Base-by-base conservation (phyloP, 2,797 vertebrate genomes). In the Iguana delicatissima region DNA sequence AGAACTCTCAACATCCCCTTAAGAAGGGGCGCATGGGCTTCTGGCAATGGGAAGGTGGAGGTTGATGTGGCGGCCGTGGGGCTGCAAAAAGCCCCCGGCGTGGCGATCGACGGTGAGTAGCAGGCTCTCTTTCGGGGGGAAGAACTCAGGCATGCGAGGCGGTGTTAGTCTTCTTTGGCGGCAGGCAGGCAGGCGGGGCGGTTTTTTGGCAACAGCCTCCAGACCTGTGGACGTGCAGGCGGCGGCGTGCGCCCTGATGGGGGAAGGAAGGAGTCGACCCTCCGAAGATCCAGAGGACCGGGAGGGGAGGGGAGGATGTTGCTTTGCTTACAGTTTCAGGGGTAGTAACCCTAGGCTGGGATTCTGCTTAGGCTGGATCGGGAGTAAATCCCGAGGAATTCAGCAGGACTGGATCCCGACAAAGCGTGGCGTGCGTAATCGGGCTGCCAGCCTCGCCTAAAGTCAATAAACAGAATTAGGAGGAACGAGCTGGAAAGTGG, bases 31-130 rank as follows among this genome's bases (percentile, higher is more conserved):
- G 89, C 84, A 86, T 87, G 89, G 89, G 80, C 64, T 12, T 24
- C 80, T 35, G 4, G 89, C 69, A 14, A 90, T 90, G 89, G 89
- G 85, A 16, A 64, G 85, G 57, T 90, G 89, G 89, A 32, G 89
- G 80, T 5, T 87, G 32, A 4, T 84, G 42, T 83, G 89, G 85
- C 38, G n/a, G 67, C 55, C 67, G 2, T 90, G 85, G 89, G 80
- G 85, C 72, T 74, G 69, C 72, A 29, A 9, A 14, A 83, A n/a
- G 10, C 52, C 67, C 67, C 81, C 81, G 6, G 57, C 2, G 14
- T 22, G 13, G 20, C 62, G 6, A 32, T 7, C 38, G 1, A 3
- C 35, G 79, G 88, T 89, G 55, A 89, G 88, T 89, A 1, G 9
- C 24, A 13, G 18, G 10, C 2, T 13, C 67, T 32, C 6, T 32